Percentiles rank a stretch among this genome's conserved stretches.
These are phyloP conservation scores for Drosophila atripex DNA, from an alignment of 2,888 invertebrate genomes.

Conservation along the genomic window DNA sequence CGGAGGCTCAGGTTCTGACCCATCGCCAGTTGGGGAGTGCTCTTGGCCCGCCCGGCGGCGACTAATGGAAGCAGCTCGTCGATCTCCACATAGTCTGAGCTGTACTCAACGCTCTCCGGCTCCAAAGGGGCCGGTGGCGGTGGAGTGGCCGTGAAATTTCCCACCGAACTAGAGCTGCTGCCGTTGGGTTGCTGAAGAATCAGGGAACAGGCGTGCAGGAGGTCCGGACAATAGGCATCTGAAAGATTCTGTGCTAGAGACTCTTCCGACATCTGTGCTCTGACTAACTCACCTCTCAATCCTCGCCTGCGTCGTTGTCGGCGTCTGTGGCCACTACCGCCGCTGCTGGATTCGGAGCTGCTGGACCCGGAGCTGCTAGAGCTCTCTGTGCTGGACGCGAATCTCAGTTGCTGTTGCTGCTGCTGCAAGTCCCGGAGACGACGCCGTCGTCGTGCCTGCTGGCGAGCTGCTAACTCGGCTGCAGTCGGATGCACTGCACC, in stretches of 20 bases:
- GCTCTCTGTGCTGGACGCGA: conserved; percentile 61
- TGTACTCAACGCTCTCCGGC: conserved; percentile 59
- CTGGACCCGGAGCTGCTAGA: conserved; percentile 58
- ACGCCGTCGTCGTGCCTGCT: conserved; percentile 63
- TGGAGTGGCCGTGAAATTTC: conserved; percentile 78
- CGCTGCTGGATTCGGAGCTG: conserved; percentile 47
- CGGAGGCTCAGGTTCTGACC: conserved; percentile 85
- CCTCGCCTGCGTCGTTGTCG: conserved; percentile 65
- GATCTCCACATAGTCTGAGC: conserved; percentile 82
- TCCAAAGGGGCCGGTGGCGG: conserved; percentile 51
- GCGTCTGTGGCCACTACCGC: conserved; percentile 38
- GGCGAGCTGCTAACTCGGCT: conserved; percentile 55
- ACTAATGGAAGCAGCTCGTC: conserved; percentile 72
- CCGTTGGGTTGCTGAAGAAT: conserved; percentile 75
- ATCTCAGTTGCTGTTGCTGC: conserved; percentile 66
- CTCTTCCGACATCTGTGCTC: background rate
- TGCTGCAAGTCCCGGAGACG: conserved; percentile 64
- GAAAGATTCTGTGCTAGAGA: conserved; percentile 1
- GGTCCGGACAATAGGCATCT: conserved; percentile 83
- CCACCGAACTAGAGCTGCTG: conserved; percentile 79
- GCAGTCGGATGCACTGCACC: conserved; percentile 32
- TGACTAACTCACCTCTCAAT: conserved; percentile 61
- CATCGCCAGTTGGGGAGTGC: conserved; percentile 82
- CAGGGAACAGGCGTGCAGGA: conserved; percentile 82
- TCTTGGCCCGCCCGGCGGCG: conserved; percentile 60